These are phyloP conservation scores for Stegodyphus mimosarum DNA, from an alignment of 1,140 invertebrate species.

Conservation along the genomic window DNA sequence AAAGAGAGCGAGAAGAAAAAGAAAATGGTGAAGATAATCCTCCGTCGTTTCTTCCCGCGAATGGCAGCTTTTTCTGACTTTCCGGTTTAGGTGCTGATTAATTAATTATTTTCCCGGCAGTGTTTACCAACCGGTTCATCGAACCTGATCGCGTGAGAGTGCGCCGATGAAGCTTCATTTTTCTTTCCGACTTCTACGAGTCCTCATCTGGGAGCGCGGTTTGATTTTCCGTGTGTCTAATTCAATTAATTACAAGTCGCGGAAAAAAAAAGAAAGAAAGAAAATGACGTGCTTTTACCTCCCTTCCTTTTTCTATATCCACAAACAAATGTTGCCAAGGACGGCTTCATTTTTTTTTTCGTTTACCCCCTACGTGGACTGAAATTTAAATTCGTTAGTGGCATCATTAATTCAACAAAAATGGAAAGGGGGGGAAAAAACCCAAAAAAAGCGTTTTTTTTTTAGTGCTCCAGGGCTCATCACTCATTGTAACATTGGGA, in stretches of 20 bases:
- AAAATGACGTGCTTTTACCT: too few relatives aligned
- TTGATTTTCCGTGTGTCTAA: slow-evolving; percentile 10
- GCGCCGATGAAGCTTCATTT: not conserved
- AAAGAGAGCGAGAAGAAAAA: too few relatives aligned
- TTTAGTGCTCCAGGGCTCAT: not conserved
- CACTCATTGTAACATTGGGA: not conserved
- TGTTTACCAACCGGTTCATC: slow-evolving; percentile 1
- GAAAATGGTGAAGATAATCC: too few relatives aligned
- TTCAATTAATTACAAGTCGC: slow-evolving; percentile 7
- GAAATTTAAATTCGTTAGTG: too few relatives aligned
- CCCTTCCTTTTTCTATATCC: too few relatives aligned
- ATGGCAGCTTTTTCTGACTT: not conserved
- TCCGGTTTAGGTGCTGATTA: slow-evolving; percentile 13
- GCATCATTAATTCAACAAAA: too few relatives aligned
- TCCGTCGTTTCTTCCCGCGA: not conserved
- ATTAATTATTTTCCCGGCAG: slow-evolving; percentile 10
- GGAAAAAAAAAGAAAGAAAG: too few relatives aligned
- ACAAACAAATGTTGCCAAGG: too few relatives aligned
- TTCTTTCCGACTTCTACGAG: not conserved
- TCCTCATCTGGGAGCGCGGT: not conserved
- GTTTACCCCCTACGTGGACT: too few relatives aligned
- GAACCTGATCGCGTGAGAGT: not conserved
- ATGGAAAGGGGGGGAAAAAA: too few relatives aligned
- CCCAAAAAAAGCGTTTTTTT: too few relatives aligned
- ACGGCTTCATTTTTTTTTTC: too few relatives aligned